Conservation (phyloP, 2,888 invertebrate species). For the Cephonodes hylas region DNA sequence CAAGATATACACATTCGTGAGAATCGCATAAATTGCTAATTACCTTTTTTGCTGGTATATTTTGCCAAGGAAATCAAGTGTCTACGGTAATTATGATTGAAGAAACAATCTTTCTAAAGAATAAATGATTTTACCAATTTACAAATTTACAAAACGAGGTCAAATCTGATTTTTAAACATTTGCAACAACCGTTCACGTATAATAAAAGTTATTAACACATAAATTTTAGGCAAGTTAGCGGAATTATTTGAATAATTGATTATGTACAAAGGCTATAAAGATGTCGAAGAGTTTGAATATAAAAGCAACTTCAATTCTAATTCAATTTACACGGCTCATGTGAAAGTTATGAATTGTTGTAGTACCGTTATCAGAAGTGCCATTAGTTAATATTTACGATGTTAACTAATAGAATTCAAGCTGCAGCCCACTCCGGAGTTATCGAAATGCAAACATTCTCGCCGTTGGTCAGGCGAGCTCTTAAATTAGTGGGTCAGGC, state of each 20-base stretch:
- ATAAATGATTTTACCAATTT: not conserved
- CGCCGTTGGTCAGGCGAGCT: constrained; percentile 28
- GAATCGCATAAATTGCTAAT: too few species aligned
- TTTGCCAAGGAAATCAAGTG: too few species aligned
- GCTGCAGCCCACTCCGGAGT: constrained; percentile 39
- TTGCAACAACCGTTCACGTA: not conserved
- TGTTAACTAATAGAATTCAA: constrained; percentile 38
- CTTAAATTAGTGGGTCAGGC: constrained; percentile 65
- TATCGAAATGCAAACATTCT: constrained; percentile 58
- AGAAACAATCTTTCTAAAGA: not conserved
- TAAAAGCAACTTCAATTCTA: constrained; percentile 25
- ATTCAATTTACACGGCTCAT: constrained; percentile 26
- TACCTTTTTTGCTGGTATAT: not conserved
- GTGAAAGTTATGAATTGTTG: constrained; percentile 40
- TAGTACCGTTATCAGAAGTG: constrained; percentile 41
- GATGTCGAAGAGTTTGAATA: constrained; percentile 17
- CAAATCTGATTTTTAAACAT: not conserved
- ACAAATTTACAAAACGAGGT: not conserved
- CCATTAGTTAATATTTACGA: constrained; percentile 36
- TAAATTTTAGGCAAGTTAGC: not conserved
- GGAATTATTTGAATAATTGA: not conserved
- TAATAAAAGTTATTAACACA: constrained; percentile 1
- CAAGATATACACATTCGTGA: not conserved
- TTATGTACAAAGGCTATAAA: constrained; percentile 2
- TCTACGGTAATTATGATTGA: not conserved